Evolutionary conservation across 2,888 invertebrate genomes (phyloP).

Genomic region (Stenolophus ochropezus): DNA sequence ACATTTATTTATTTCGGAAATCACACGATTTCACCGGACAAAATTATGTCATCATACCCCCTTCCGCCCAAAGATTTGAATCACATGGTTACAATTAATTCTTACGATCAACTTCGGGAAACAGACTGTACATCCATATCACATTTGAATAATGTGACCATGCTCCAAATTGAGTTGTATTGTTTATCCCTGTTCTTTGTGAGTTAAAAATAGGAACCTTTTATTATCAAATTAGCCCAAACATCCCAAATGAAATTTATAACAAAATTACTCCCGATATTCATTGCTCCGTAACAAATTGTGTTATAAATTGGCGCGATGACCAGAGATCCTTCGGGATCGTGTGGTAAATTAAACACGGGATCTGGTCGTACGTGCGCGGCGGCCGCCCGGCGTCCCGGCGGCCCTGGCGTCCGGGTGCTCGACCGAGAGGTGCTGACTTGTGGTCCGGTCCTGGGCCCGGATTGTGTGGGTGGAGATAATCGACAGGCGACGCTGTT

Average conservation of each 20-base stretch:
- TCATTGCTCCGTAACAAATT: conserved; percentile 36
- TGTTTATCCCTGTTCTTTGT: too few relatives aligned
- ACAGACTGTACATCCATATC: too few relatives aligned
- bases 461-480: neutral
- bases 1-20: too few relatives aligned
- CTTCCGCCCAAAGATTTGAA: too few relatives aligned
- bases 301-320: conserved; percentile 56
- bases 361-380: conserved; percentile 34
- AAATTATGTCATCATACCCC: too few relatives aligned
- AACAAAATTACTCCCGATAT: neutral
- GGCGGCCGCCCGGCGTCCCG: neutral
- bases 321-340: conserved; percentile 57
- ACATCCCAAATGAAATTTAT: neutral
- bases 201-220: neutral
- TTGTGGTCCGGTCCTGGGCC: neutral
- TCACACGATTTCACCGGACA: too few relatives aligned
- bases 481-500: neutral
- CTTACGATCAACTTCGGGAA: too few relatives aligned
- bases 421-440: neutral
- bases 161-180: too few relatives aligned
- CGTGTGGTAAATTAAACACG: conserved; percentile 56
- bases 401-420: neutral
- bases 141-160: too few relatives aligned
- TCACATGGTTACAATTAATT: too few relatives aligned
- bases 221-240: neutral